A percentile compares a stretch with the other conserved stretches of the same genome.
phyloP scores from a whole-genome alignment of 2,888 invertebrate genomes.

The Thelaira solivaga region DNA sequence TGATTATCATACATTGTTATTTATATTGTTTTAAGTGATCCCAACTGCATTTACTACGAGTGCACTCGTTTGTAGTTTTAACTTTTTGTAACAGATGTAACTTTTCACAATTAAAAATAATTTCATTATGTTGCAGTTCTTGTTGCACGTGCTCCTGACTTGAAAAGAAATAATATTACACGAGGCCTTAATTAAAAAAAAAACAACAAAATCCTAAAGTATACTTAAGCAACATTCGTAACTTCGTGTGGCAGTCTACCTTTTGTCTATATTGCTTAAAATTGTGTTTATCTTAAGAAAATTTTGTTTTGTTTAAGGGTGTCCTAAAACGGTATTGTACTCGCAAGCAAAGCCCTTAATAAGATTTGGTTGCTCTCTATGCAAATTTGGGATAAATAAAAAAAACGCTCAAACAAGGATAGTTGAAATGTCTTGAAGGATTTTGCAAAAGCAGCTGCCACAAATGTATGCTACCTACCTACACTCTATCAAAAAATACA shows the following conservation, averaged over 20 bases:
- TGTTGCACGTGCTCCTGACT: constrained; percentile 3
- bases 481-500: no score
- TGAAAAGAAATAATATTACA: not conserved
- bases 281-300: constrained; percentile 14
- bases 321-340: constrained; percentile 21
- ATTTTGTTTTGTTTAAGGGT: constrained; percentile 23
- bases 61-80: not conserved
- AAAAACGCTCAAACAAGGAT: constrained; percentile 15
- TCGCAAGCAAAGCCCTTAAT: constrained; percentile 34
- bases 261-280: constrained; percentile 5
- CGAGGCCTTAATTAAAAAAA: constrained; percentile 1
- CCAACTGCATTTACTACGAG: no score
- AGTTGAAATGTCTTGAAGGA: constrained; percentile 3
- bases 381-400: constrained; percentile 43
- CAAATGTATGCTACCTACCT: no score
- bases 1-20: no score
- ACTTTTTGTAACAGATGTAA: constrained; percentile 6
- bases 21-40: no score
- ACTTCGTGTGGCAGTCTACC: no score
- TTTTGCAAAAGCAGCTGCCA: constrained; percentile 48
- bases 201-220: no score
- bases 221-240: no score
- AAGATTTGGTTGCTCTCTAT: constrained; percentile 50
- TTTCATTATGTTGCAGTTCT: not conserved
- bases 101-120: not conserved